Evolutionary conservation across 2,888 invertebrate genomes (phyloP).

Genomic region (Agrotis segetum): DNA sequence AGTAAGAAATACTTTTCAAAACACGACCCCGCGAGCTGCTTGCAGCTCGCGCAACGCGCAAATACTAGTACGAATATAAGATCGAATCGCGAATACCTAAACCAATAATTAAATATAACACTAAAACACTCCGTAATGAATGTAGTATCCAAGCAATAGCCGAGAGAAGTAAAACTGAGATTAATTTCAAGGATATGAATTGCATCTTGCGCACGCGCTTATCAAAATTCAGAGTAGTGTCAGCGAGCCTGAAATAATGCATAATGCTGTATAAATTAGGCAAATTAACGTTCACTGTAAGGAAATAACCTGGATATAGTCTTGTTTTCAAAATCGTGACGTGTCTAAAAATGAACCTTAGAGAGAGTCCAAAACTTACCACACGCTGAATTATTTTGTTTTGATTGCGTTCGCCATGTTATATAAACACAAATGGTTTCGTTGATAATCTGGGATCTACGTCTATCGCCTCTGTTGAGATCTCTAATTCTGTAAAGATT

Average conservation of each 20-base stretch:
- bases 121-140: conserved; percentile 26
- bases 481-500: background rate
- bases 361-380: background rate
- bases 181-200: conserved; percentile 58
- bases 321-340: conserved; percentile 16
- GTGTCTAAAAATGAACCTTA: conserved; percentile 1
- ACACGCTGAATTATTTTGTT: background rate
- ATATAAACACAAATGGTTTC: background rate
- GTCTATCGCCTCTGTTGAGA: conserved; percentile 3
- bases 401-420: background rate
- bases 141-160: conserved; percentile 15
- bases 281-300: conserved; percentile 43
- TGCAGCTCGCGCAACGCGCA: too few relatives aligned
- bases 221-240: conserved; percentile 60
- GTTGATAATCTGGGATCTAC: background rate
- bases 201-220: conserved; percentile 46
- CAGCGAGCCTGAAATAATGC: conserved; percentile 46
- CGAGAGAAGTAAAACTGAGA: conserved; percentile 22
- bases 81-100: conserved; percentile 3
- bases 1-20: too few relatives aligned
- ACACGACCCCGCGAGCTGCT: too few relatives aligned
- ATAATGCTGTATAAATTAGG: conserved; percentile 55
- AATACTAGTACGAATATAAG: conserved; percentile 7
- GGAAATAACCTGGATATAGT: conserved; percentile 49
- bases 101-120: conserved; percentile 11